Base-by-base conservation (phyloP, 2,888 invertebrate species). In the Proisotoma minuta region DNA sequence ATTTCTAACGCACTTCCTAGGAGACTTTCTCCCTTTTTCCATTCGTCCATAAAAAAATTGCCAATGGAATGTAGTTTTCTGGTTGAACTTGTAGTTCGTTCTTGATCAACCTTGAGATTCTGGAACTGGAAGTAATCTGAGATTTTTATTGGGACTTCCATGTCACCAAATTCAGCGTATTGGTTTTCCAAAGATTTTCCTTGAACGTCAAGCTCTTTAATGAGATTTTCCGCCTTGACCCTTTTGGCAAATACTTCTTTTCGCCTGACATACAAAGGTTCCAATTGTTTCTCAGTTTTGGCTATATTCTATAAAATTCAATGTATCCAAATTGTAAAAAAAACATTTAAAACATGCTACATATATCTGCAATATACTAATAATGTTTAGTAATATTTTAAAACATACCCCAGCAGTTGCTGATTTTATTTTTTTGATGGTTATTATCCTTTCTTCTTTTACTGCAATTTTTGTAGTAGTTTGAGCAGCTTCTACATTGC, bases 71-170 rank as follows among this genome's bases (percentile, higher is more conserved):
- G n/a, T n/a, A n/a, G n/a, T 34, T 34, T 34, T 34, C 34, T 8
- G 15, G 34, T 34, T 8, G 8, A 15, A 34, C 34, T 34, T n/a
- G n/a, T n/a, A n/a, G n/a, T n/a, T n/a, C n/a, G n/a, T n/a, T n/a
- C n/a, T n/a, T n/a, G n/a, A n/a, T n/a, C n/a, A n/a, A 65, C 65
- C 53, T 65, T 49, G 15, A 57, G n/a, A n/a, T 62, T 43, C 40
- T 57, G 48, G 3, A 56, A 62, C 2, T 51, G 23, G 5, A 62
- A 15, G 18, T 48, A 62, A 18, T 65, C 62, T 12, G 43, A 20
- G 2, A 58, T 24, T 12, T 49, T 52, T 2, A 65, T 4, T 8
- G 61, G 43, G n/a, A 58, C 23, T 3, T 18, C 20, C 8, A 15
- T 28, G 5, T 5, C 18, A 27, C 28, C 18, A 28, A 24, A 27